These are phyloP conservation scores for Oopsacas minuta DNA, from an alignment of 37 sponge, comb jelly and placozoan genomes.

Conservation along the genomic window DNA sequence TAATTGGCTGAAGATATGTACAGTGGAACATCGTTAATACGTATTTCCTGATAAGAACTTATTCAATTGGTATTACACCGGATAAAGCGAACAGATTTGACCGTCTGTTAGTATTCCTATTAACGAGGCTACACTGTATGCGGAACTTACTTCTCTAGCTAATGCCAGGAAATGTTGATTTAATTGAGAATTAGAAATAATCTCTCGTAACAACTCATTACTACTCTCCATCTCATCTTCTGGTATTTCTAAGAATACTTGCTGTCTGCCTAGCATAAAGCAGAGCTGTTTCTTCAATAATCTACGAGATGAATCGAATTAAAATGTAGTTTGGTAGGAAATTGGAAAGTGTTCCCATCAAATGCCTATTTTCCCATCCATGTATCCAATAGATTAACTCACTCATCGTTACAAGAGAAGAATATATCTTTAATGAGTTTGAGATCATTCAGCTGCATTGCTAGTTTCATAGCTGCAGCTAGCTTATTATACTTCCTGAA, in stretches of 20 bases:
- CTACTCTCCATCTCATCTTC: conserved; percentile 57
- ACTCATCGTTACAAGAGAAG: conserved; percentile 51
- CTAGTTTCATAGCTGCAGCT: conserved; percentile 70
- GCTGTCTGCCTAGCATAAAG: conserved; percentile 92
- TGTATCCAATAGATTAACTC: too few species aligned
- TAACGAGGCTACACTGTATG: background rate
- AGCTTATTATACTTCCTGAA: conserved; percentile 53
- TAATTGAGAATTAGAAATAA: conserved; percentile 83
- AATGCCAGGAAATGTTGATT: conserved; percentile 84
- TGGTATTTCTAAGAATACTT: conserved; percentile 78
- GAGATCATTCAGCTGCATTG: conserved; percentile 73
- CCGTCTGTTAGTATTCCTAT: background rate
- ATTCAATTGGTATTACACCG: background rate
- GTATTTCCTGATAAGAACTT: background rate
- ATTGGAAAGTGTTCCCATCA: too few species aligned
- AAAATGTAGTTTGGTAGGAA: too few species aligned
- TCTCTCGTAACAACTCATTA: conserved; percentile 68
- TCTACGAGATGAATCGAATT: too few species aligned
- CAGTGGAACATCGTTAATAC: background rate
- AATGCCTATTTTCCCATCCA: too few species aligned
- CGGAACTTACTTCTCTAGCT: conserved; percentile 73
- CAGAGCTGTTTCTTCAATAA: conserved; percentile 83
- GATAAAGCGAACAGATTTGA: background rate
- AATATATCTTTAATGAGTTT: conserved; percentile 57
- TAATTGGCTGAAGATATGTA: too few species aligned